A percentile compares a stretch with the other conserved stretches of the same genome.
These are phyloP conservation scores for Nephotettix cincticeps DNA, from an alignment of 1,140 invertebrate genomes.

Conservation along the genomic window DNA sequence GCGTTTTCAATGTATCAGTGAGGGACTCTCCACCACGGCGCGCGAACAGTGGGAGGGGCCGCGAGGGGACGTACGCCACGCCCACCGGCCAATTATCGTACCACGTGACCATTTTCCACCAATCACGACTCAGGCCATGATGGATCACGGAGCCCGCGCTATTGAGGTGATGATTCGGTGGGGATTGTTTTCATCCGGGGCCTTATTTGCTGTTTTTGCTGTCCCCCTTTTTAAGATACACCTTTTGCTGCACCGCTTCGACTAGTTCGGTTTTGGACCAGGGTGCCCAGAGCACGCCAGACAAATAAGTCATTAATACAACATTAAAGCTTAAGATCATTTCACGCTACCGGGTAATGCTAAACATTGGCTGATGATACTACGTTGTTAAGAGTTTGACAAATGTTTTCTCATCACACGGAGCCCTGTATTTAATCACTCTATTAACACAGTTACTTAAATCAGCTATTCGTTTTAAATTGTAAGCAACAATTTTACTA, in stretches of 20 bases:
- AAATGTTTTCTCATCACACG: no score
- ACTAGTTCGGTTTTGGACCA: no score
- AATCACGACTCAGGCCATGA: conserved; percentile 59
- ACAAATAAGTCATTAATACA: not conserved
- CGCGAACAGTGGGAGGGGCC: conserved; percentile 42
- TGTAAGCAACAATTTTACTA: no score
- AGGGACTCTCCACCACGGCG: conserved; percentile 42
- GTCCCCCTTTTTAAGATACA: not conserved
- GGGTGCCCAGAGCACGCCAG: not conserved
- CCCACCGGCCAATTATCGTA: conserved; percentile 55
- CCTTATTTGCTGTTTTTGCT: conserved; percentile 22
- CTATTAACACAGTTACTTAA: no score
- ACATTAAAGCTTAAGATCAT: not conserved
- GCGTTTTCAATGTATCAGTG: conserved; percentile 20
- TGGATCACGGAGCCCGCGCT: conserved; percentile 50
- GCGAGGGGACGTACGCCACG: conserved; percentile 51
- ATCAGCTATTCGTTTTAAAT: no score
- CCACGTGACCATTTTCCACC: conserved; percentile 57
- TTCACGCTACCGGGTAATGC: not conserved
- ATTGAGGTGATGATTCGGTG: not conserved
- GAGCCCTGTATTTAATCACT: no score
- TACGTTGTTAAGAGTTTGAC: not conserved
- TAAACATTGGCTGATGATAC: not conserved
- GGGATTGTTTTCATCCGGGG: conserved; percentile 21
- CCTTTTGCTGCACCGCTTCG: not conserved